Base-by-base conservation (phyloP, 2,888 invertebrate species). In the Tromatobia lineatoria region DNA sequence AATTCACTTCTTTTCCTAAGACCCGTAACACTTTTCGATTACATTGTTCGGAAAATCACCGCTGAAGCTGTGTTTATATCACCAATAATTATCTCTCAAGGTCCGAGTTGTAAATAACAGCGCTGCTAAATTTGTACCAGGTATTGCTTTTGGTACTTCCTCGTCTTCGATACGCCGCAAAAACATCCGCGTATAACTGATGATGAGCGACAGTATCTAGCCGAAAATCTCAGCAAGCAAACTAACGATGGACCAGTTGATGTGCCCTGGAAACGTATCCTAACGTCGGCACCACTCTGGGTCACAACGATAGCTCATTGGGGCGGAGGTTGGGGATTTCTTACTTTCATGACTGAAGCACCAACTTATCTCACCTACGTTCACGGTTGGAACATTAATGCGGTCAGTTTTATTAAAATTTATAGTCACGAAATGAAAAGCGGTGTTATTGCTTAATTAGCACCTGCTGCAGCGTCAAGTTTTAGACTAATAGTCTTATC, bases 301-400 rank as follows among this genome's bases (percentile, higher is more conserved):
- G 94, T 96, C 90, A 95, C 95, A 85, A 94, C 95, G 20, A 90
- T 96, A 11, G 95, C 96, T 0, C 96, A 96, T 88, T 95, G 95
- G 94, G 96, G 96, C 11, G 95, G 95, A 0, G 94, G 95, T 74
- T 97, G 96, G 96, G 96, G 96, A 1, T 94, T 96, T 25, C 95
- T 96, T 66, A 96, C 96, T 0, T 92, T 96, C 18, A 95, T 96
- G 95, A 96, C 96, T 0, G 96, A 96, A 90, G 95, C 96, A 0
- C 97, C 97, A 0, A 96, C 96, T 0, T 97, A 96, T 89, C 96
- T 97, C 89, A 95, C 95, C 86, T 94, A 95, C 75, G 95, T 97
- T 70, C 96, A 96, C 88, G 96, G 96, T 64, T 96, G 96, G 95
- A 94, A 96, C 88, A 96, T 97, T 29, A 95, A 94, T 90, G 95